These are phyloP conservation scores for Castor canadensis DNA, from an alignment of 2,113 vertebrate species.

Conservation along the genomic window DNA sequence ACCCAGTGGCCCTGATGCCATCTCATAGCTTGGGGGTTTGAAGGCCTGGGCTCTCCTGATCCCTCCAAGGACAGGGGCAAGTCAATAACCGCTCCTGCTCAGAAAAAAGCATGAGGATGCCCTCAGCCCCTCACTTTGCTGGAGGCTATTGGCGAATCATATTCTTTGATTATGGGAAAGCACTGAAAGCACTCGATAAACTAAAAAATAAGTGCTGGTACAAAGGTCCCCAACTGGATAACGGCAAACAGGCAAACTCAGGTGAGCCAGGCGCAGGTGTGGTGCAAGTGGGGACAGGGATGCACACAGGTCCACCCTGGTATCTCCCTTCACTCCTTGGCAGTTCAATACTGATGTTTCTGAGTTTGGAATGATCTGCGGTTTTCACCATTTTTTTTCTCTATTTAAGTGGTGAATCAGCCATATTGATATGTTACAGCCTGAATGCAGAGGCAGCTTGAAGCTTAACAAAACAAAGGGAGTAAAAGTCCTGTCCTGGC, in stretches of 20 bases:
- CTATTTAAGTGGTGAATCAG: background rate
- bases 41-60: background rate
- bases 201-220: background rate
- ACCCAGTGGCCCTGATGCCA: accelerated
- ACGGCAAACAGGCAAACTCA: background rate
- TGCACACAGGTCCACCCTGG: accelerated
- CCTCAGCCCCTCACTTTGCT: background rate
- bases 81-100: background rate
- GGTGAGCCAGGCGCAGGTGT: background rate
- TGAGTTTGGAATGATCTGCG: background rate
- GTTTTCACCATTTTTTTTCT: background rate
- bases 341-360: background rate
- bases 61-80: background rate
- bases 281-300: accelerated
- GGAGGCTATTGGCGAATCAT: background rate
- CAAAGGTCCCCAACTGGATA: background rate
- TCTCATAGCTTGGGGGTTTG: background rate
- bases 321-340: background rate
- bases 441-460: conserved; percentile 9
- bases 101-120: background rate
- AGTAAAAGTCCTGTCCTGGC: background rate
- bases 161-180: background rate
- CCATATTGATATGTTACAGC: background rate
- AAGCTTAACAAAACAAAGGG: background rate
- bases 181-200: background rate